Base-by-base conservation (phyloP, 2,888 invertebrate genomes). In the Pemphredon lugubris region DNA sequence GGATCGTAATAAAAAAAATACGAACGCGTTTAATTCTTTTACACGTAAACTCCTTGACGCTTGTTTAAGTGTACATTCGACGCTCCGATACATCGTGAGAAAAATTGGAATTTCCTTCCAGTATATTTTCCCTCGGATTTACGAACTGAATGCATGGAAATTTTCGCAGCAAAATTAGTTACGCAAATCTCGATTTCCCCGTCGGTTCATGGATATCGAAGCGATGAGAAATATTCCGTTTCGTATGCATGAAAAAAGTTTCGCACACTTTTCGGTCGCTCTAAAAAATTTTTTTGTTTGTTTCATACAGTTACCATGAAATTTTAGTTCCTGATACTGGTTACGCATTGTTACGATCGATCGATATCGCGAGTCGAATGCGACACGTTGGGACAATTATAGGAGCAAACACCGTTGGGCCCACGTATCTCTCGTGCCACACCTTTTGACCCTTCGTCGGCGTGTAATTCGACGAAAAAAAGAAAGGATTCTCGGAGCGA, bases 281-380 rank as follows among this genome's bases (percentile, higher is more conserved):
- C n/a, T n/a, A n/a, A n/a, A n/a, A n/a, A n/a, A n/a, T n/a, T n/a
- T n/a, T n/a, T n/a, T n/a, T n/a, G n/a, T n/a, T n/a, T n/a, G n/a
- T n/a, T n/a, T n/a, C n/a, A n/a, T n/a, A n/a, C n/a, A 26, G 26
- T 26, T 23, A 11, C 6, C 13, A 32, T 34, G n/a, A n/a, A 26
- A 40, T 40, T 21, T 26, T 34, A 34, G 34, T 34, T 20, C 26
- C 26, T 37, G 44, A 39, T 54, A 23, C 37, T 26, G 40, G 59
- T 23, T 45, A 64, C 45, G 64, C 74, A 77, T 77, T 70, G 66
- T 78, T 70, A 74, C 71, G 53, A 67, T 63, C 78, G 71, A 77
- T 78, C 78, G 78, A 77, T 77, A 64, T n/a, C 40, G 54, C 45
- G 60, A 73, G 75, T 69, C 64, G 58, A 77, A 74, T 78, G 54